phyloP scores from a whole-genome alignment of 2,888 invertebrate genomes.

The Allygus modestus region DNA sequence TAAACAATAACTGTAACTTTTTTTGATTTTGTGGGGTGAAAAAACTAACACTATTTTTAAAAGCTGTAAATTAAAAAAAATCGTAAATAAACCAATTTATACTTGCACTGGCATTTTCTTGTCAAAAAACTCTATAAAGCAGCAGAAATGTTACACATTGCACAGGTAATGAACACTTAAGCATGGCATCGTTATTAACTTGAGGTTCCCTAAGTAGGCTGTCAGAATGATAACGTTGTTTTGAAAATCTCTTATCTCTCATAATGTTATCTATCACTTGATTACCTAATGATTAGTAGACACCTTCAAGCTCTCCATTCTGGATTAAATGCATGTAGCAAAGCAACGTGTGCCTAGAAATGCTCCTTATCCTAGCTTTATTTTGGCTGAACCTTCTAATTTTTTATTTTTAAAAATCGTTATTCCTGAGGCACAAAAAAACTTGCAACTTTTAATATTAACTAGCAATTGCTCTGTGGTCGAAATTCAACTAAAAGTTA shows the following conservation, averaged over 20 bases:
- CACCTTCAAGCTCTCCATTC: not conserved
- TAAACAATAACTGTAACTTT: too few species aligned
- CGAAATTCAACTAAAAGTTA: too few species aligned
- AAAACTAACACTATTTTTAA: too few species aligned
- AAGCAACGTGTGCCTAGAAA: not conserved
- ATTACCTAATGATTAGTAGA: constrained; percentile 10
- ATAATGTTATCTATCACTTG: not conserved
- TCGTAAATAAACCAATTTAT: too few species aligned
- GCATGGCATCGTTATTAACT: not conserved
- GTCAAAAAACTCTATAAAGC: not conserved
- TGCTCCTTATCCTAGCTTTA: not conserved
- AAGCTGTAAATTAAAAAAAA: too few species aligned
- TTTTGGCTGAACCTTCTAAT: too few species aligned
- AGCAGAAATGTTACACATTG: not conserved
- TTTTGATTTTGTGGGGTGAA: too few species aligned
- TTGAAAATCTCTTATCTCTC: constrained; percentile 22
- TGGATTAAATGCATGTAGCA: not conserved
- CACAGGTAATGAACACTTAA: not conserved
- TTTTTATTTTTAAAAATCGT: too few species aligned
- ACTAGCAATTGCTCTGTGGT: too few species aligned
- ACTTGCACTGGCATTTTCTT: not conserved
- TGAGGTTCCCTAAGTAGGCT: not conserved
- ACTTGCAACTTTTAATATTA: too few species aligned
- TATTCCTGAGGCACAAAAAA: too few species aligned
- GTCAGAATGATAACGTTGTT: constrained; percentile 36